These are phyloP conservation scores for Pterocles gutturalis DNA, from an alignment of 2,113 vertebrate species.

Conservation along the genomic window DNA sequence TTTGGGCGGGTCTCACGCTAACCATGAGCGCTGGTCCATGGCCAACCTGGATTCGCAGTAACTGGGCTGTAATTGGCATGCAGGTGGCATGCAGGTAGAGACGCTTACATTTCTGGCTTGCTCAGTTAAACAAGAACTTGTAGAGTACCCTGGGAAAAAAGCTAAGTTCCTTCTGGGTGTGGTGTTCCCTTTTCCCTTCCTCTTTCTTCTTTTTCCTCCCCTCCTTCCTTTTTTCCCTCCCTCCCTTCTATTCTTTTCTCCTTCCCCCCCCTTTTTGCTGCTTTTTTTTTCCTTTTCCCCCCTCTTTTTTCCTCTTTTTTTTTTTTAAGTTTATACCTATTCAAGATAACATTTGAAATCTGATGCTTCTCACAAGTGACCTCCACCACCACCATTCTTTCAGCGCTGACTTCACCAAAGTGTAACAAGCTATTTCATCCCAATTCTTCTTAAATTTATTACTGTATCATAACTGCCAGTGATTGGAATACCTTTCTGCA, in stretches of 20 bases:
- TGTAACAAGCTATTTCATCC: neutral
- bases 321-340: neutral
- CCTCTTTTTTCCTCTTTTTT: neutral
- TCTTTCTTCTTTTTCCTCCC: neutral
- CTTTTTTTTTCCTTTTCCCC: too few species aligned
- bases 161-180: neutral
- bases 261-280: neutral
- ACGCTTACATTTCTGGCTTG: neutral
- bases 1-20: neutral
- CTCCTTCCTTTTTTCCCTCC: too few species aligned
- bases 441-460: neutral
- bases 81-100: neutral
- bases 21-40: neutral
- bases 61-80: neutral
- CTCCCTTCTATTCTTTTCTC: neutral
- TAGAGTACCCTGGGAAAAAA: neutral
- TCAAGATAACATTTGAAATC: neutral
- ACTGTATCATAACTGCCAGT: neutral
- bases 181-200: neutral
- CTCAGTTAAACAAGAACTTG: constrained; percentile 23
- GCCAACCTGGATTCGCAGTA: neutral
- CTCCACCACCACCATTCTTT: neutral
- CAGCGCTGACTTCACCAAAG: neutral
- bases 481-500: neutral
- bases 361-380: neutral